A percentile compares a stretch with the other conserved stretches of the same genome.
Conservation (phyloP, 2,888 invertebrate species). For the Apamea sordens region DNA sequence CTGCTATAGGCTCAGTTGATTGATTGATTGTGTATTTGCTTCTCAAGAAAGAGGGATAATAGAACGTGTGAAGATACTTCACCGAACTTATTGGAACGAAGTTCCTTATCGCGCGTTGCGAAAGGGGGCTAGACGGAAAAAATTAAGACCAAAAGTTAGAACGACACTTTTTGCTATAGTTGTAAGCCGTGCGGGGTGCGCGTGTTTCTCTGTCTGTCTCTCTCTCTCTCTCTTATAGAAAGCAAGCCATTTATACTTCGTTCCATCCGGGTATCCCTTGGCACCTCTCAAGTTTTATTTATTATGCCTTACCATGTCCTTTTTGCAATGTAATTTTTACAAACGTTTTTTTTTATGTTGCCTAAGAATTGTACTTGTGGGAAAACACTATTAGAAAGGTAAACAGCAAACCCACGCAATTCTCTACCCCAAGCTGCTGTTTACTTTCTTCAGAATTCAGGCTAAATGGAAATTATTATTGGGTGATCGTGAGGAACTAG, state of each 20-base stretch:
- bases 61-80: not conserved
- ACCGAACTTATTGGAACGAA: not conserved
- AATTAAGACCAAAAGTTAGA: too few relatives aligned
- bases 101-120: too few relatives aligned
- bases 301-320: not conserved
- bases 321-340: not conserved
- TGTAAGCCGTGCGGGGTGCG: too few relatives aligned
- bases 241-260: too few relatives aligned
- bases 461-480: not conserved
- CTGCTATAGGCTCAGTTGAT: too few relatives aligned
- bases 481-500: not conserved
- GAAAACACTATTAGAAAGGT: not conserved
- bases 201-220: too few relatives aligned
- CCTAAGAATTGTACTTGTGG: not conserved
- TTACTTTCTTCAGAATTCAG: not conserved
- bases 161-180: too few relatives aligned
- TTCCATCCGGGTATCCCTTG: too few relatives aligned
- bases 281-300: too few relatives aligned
- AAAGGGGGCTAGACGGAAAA: too few relatives aligned
- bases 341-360: not conserved
- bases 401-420: not conserved
- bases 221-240: too few relatives aligned
- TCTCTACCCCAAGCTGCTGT: not conserved
- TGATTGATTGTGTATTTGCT: not conserved
- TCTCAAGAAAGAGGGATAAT: not conserved